Percentiles rank a stretch among this genome's conserved stretches.
phyloP scores from a whole-genome alignment of 2,888 invertebrate genomes.

The Brenthis daphne region DNA sequence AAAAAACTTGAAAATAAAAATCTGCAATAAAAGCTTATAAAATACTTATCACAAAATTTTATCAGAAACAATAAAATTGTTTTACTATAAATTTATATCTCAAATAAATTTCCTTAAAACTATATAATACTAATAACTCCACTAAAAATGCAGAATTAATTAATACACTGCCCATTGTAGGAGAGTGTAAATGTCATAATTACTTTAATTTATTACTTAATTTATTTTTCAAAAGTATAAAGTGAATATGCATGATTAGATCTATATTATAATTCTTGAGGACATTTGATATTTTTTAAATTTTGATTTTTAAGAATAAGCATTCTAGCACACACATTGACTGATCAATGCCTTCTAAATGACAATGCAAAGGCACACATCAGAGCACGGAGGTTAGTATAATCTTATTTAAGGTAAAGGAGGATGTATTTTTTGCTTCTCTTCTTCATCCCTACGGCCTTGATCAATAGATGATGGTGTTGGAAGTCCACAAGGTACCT shows the following conservation, averaged over 20 bases:
- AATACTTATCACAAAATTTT: too few species aligned
- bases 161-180: too few species aligned
- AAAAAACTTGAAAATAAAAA: constrained; percentile 6
- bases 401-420: constrained; percentile 64
- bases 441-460: constrained; percentile 84
- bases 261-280: background rate
- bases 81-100: too few species aligned
- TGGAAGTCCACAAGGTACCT: constrained; percentile 88
- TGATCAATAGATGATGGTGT: constrained; percentile 87
- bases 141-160: too few species aligned
- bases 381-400: constrained; percentile 11
- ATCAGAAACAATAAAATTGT: too few species aligned
- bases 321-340: constrained; percentile 29
- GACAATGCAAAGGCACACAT: constrained; percentile 37
- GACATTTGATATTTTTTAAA: background rate
- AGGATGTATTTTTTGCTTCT: constrained; percentile 85
- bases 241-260: too few species aligned
- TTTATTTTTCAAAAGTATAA: too few species aligned
- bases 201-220: too few species aligned
- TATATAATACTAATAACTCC: too few species aligned
- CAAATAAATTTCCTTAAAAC: too few species aligned
- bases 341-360: constrained; percentile 30
- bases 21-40: too few species aligned
- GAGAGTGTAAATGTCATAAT: too few species aligned
- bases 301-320: constrained; percentile 17